Base-by-base conservation (phyloP, 1,140 invertebrate species). In the Drosophila parabipectinata region DNA sequence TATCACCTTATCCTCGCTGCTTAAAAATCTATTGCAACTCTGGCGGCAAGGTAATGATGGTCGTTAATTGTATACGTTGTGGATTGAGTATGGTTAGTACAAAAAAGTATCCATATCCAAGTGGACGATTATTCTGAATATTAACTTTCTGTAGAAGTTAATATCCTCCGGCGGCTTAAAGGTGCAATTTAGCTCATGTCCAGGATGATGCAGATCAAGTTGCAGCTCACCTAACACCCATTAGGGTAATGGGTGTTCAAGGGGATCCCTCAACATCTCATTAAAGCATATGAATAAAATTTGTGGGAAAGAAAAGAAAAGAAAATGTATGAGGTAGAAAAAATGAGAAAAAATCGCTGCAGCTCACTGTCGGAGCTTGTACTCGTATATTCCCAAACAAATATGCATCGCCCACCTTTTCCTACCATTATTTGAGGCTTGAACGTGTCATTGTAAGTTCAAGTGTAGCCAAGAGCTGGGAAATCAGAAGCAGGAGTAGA, bases 361-460 rank as follows among this genome's bases (percentile, higher is more conserved):
- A 60, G 37, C 67, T 53, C 74, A 73, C 39, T 55, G 73, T 28
- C 75, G 44, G 75, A 53, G 14, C 39, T 79, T 39, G 54, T 66
- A 73, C 62, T 60, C 34, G 55, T 63, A 67, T 67, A 78, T 74
- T 62, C 52, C 52, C 71, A 72, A 71, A 84, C 71, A 82, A 83
- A 88, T 88, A 88, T 88, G 83, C 76, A 79, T 41, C 39, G 21
- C 24, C 32, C n/a, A 14, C 12, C 12, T 32, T 15, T n/a, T 18
- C 14, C 32, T 8, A 10, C 45, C 64, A 57, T 63, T 50, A 57
- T 74, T 74, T 58, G 69, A 67, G 67, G 57, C 81, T 83, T 72
- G 76, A 88, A 88, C 79, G 77, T 88, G 83, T 88, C 84, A 88
- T 76, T 88, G 83, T 89, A 88, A 88, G 83, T 88, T 88, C 83